Base-by-base conservation (phyloP, 2,888 invertebrate genomes). In the Lydus trimaculatus region DNA sequence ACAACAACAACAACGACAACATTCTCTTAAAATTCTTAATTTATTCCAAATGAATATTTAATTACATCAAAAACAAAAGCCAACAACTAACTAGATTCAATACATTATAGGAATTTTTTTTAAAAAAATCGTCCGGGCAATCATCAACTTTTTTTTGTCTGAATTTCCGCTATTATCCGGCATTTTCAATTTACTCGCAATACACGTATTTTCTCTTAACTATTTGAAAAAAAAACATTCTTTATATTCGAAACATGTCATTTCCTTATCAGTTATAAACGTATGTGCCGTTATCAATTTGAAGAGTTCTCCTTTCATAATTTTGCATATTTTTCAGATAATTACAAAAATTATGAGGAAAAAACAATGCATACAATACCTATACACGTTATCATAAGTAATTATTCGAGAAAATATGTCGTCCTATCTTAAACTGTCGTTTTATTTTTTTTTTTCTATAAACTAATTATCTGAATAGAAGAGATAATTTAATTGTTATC, bases 371-470 rank as follows among this genome's bases (percentile, higher is more conserved):
- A 66, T 52, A 52, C 7, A 52, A 23, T 13, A 56, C 13, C n/a
- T n/a, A 13, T 13, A 1, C 67, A 1, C 67, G 67, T 71, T 79
- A 79, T 79, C 78, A 72, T 13, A 25, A 67, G 73, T 76, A 78
- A 79, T 79, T 79, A 78, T 79, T 73, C 78, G 77, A 78, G 78
- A 79, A 78, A 78, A 78, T 77, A 75, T 79, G 78, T 77, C 77
- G 71, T 67, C 64, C 76, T 79, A 79, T 79, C 78, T 76, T 69
- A 73, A 74, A 74, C 73, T 72, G 71, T 78, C 77, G n/a, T n/a
- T n/a, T n/a, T n/a, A n/a, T n/a, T n/a, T 76, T 75, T 67, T 63
- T 63, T 63, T 63, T 67, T 67, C 63, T 63, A 48, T 20, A 48
- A 48, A 8, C 8, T 15, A 36, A n/a, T 25, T 56, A 25, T 56